Evolutionary conservation across 2,113 vertebrate species (phyloP).

Genomic region (Nannobrachium achirus): DNA sequence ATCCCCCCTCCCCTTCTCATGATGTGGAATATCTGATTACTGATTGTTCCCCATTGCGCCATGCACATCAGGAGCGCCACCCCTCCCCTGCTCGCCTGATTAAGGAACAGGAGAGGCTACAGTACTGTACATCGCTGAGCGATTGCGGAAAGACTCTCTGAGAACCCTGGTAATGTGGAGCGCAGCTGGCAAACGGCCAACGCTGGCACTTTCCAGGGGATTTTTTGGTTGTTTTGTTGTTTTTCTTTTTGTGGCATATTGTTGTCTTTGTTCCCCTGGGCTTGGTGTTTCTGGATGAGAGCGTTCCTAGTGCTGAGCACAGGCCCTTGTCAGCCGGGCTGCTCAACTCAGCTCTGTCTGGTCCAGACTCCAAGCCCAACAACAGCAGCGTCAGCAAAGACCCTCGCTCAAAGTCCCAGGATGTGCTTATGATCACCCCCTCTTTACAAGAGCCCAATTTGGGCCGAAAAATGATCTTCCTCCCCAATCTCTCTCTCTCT

Average conservation of each 20-base stretch:
- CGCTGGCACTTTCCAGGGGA: slow-evolving; percentile 58
- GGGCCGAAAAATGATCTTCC: slow-evolving; percentile 31
- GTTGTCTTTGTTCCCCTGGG: slow-evolving; percentile 80
- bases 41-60: slow-evolving; percentile 79
- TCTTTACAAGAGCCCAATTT: slow-evolving; percentile 64
- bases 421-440: slow-evolving; percentile 62
- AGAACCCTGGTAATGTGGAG: slow-evolving; percentile 72
- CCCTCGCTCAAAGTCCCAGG: slow-evolving; percentile 59
- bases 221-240: slow-evolving; percentile 74
- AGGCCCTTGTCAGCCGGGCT: slow-evolving; percentile 77
- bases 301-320: slow-evolving; percentile 80
- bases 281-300: slow-evolving; percentile 82
- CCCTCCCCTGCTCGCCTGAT: slow-evolving; percentile 75
- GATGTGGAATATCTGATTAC: slow-evolving; percentile 80
- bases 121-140: slow-evolving; percentile 71
- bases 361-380: slow-evolving; percentile 63
- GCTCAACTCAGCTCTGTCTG: slow-evolving; percentile 57
- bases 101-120: slow-evolving; percentile 77
- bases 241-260: slow-evolving; percentile 62
- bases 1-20: slow-evolving; percentile 65
- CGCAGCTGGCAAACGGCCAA: slow-evolving; percentile 80
- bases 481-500: slow-evolving; percentile 8
- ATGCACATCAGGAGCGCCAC: slow-evolving; percentile 75
- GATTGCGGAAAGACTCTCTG: slow-evolving; percentile 69
- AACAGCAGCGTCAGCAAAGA: slow-evolving; percentile 72